phyloP scores from a whole-genome alignment of 2,113 vertebrate genomes.

The Lophotis ruficrista region DNA sequence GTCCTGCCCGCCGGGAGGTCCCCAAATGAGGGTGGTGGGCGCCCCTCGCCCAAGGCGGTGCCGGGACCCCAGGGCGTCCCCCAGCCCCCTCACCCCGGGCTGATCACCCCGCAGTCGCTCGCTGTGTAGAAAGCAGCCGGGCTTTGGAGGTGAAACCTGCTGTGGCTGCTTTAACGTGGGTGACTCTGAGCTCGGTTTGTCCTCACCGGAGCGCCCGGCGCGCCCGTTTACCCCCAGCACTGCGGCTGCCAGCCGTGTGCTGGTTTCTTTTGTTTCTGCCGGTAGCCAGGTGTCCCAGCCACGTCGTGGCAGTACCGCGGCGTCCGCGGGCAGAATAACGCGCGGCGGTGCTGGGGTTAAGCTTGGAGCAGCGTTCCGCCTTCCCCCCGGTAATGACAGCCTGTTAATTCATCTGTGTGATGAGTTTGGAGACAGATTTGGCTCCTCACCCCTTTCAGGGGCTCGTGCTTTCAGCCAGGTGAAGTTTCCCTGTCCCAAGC shows the following conservation, averaged over 20 bases:
- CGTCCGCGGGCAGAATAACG: neutral
- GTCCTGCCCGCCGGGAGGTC: neutral
- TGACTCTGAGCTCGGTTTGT: neutral
- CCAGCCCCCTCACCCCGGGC: neutral
- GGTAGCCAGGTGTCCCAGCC: neutral
- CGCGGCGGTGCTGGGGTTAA: rapidly evolving
- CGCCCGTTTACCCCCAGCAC: rapidly evolving
- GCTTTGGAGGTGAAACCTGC: neutral
- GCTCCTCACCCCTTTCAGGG: neutral
- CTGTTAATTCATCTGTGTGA: neutral
- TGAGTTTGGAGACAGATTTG: neutral
- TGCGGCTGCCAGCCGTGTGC: neutral
- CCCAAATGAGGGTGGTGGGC: neutral
- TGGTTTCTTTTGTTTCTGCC: neutral
- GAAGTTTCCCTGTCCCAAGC: neutral
- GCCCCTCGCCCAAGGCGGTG: neutral
- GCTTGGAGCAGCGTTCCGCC: neutral
- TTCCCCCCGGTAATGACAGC: neutral
- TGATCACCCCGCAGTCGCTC: rapidly evolving
- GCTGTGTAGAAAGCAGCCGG: rapidly evolving
- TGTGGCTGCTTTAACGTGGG: neutral
- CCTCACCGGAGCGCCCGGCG: rapidly evolving
- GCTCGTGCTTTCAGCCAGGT: neutral
- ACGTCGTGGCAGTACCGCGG: rapidly evolving
- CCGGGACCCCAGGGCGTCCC: neutral